Conservation (phyloP, 2,888 invertebrate genomes). For the Cetonia aurata region DNA sequence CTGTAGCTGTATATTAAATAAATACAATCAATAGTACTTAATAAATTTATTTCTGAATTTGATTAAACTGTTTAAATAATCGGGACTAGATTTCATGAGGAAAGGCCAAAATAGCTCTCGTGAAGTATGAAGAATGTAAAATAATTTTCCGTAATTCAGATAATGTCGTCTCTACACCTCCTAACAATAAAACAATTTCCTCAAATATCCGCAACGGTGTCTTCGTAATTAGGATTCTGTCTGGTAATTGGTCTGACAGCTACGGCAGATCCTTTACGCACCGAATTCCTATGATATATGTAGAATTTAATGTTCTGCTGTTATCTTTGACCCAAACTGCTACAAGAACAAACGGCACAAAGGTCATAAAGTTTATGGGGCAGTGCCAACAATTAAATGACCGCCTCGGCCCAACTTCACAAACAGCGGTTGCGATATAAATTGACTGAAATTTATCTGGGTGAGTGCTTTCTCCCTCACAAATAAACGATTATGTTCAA, state of each 20-base stretch:
- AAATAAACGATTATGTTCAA: conserved; percentile 51
- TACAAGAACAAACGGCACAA: conserved; percentile 47
- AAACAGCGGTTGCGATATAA: conserved; percentile 55
- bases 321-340: conserved; percentile 30
- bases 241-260: neutral
- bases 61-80: too few relatives aligned
- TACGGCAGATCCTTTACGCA: conserved; percentile 18
- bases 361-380: conserved; percentile 49
- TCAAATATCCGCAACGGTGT: conserved; percentile 8
- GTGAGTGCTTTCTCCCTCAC: conserved; percentile 32
- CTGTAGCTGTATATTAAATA: too few relatives aligned
- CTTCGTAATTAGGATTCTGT: conserved; percentile 1
- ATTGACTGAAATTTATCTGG: conserved; percentile 52
- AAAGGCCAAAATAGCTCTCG: too few relatives aligned
- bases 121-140: too few relatives aligned
- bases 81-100: too few relatives aligned
- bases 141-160: too few relatives aligned
- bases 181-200: neutral
- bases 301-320: conserved; percentile 23
- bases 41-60: too few relatives aligned
- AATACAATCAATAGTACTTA: too few relatives aligned
- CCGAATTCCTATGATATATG: conserved; percentile 32
- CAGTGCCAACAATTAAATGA: conserved; percentile 54
- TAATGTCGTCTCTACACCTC: too few relatives aligned
- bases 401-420: conserved; percentile 50